Base-by-base conservation (phyloP, 1,140 invertebrate genomes). In the Ceratosolen fusciceps region DNA sequence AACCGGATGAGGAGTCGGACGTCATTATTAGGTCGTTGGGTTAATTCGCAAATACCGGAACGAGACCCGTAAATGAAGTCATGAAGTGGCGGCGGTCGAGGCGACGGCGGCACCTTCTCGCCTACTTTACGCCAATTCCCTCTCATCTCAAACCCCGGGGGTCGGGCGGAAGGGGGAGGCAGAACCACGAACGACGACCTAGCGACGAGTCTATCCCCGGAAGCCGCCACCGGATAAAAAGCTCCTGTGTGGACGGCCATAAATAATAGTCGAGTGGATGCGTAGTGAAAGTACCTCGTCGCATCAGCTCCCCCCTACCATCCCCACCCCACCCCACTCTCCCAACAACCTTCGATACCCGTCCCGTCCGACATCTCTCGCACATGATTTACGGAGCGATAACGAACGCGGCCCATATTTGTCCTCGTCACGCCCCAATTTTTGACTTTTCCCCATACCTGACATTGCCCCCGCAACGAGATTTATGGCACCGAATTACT, bases 141-240 rank as follows among this genome's bases (percentile, higher is more conserved):
- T 5, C 4, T 26, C 5, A 14, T 47, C n/a, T n/a, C n/a, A n/a
- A n/a, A n/a, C n/a, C n/a, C n/a, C 14, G 26, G 70, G n/a, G 49
- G 14, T 29, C 14, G 7, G 29, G 14, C 7, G 9, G 1, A 37
- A 21, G 74, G 52, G 77, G 73, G 67, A 31, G 19, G n/a, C n/a
- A n/a, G n/a, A n/a, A n/a, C n/a, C n/a, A n/a, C n/a, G n/a, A n/a
- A n/a, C n/a, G n/a, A n/a, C n/a, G n/a, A n/a, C n/a, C n/a, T 43
- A 70, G 72, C 60, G 56, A 83, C 60, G 49, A 81, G 81, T 81
- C 80, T 81, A 82, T 83, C 74, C 73, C 58, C 24, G 49, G 47
- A 49, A 62, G 24, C 34, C 26, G 29, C 73, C 5, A 21, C 24
- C n/a, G 58, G 29, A 75, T 54, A 56, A 39, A 76, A 75, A 65